Base-by-base conservation (phyloP, 2,888 invertebrate genomes). In the Drosophila subquinaria region DNA sequence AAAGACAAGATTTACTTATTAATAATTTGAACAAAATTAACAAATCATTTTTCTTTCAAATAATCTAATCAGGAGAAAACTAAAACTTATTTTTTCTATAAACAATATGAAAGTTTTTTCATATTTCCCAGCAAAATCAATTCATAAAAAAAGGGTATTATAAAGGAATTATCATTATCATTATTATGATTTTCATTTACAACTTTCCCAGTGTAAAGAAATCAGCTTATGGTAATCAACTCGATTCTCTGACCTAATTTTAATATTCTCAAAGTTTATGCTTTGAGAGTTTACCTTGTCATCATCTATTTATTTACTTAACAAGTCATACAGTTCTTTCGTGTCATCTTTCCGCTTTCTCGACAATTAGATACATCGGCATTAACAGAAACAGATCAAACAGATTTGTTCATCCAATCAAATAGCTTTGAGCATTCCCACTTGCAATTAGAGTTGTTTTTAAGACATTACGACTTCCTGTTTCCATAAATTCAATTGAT, bases 401-500 rank as follows among this genome's bases (percentile, higher is more conserved):
- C 20, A 51, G 52, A 40, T 36, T 51, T 52, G 27, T 62, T 40
- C 47, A 52, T 38, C 40, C 50, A 43, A 52, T 51, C 13, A 47
- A 62, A 33, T 11, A 56, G 8, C 13, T 11, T 11, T 13, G 11
- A 50, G 30, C 40, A 55, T 55, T 51, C 50, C 57, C 51, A 52
- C 15, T 35, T 38, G 65, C 80, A 80, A 76, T 80, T 76, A 76
- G 66, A 35, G 56, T 60, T 60, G 59, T 50, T 51, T 38, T 30
- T 13, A 48, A 75, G 35, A 61, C 47, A 76, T 76, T 50, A 60
- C 62, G 48, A 76, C 66, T 77, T 77, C 81, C 77, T 71, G 80
- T 64, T 70, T 53, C 51, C 55, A 55, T 38, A 38, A 15, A n/a
- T 53, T 66, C 56, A 74, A 74, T 74, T 76, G 57, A 73, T 75